These are phyloP conservation scores for Serinus canaria DNA, from an alignment of 2,113 vertebrate species.

Conservation along the genomic window DNA sequence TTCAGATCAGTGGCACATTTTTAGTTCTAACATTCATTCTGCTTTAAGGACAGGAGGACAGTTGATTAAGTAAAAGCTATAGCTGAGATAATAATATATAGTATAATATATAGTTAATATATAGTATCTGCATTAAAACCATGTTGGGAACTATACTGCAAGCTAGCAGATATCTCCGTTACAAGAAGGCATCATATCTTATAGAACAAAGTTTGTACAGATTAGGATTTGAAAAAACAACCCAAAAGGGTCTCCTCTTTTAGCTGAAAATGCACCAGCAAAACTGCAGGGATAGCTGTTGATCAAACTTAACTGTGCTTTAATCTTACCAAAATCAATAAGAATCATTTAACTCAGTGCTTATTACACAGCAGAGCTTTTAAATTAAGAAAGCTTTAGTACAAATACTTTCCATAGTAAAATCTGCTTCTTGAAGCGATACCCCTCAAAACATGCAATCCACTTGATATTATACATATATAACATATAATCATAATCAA, in stretches of 20 bases:
- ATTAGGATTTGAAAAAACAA: not conserved
- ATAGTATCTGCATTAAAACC: not conserved
- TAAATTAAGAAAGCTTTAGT: not conserved
- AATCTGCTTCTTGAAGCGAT: not conserved
- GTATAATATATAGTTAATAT: not conserved
- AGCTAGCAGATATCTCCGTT: not conserved
- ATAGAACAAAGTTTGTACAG: not conserved
- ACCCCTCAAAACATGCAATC: not conserved
- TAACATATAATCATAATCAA: too few species aligned
- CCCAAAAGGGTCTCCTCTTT: not conserved
- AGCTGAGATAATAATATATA: not conserved
- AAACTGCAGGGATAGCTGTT: not conserved
- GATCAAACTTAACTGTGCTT: not conserved
- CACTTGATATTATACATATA: not conserved
- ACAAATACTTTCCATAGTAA: not conserved
- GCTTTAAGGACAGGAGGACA: not conserved
- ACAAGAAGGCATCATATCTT: not conserved
- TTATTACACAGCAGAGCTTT: not conserved
- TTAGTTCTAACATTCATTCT: constrained; percentile 40
- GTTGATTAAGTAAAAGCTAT: not conserved
- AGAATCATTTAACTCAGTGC: not conserved
- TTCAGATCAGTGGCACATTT: constrained; percentile 28
- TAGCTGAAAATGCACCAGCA: not conserved
- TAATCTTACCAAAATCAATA: not conserved
- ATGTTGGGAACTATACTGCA: not conserved